phyloP scores from a whole-genome alignment of 37 sponge, comb jelly and placozoan genomes.

The Oopsacas minuta region DNA sequence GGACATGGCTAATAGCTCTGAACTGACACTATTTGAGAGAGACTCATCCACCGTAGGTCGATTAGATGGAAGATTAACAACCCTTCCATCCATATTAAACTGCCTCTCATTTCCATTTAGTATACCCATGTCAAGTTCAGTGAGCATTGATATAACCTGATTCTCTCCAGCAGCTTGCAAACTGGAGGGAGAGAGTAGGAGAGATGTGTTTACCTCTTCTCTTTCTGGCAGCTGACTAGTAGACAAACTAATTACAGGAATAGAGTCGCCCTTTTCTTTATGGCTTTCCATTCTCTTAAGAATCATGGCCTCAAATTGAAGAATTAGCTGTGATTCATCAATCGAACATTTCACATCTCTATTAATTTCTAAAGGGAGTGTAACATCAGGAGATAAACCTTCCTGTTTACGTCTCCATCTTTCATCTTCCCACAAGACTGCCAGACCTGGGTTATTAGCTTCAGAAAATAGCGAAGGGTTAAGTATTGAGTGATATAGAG shows the following conservation, averaged over 20 bases:
- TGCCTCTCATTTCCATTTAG: not conserved
- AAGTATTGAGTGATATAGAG: not conserved
- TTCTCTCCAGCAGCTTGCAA: not conserved
- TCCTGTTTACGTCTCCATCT: slow-evolving; percentile 22
- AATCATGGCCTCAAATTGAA: not conserved
- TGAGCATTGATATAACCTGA: not conserved
- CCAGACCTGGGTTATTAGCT: slow-evolving; percentile 50
- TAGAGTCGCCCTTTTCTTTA: not conserved
- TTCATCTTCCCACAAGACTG: slow-evolving; percentile 75
- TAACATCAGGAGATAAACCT: not conserved
- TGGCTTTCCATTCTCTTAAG: not conserved
- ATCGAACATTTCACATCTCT: not conserved
- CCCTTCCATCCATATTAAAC: not conserved
- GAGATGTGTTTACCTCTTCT: not conserved
- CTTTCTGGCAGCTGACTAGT: not conserved
- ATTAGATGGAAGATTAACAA: not conserved
- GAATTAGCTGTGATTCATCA: not conserved
- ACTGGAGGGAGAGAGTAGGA: not conserved
- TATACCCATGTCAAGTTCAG: not conserved
- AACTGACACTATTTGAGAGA: not conserved
- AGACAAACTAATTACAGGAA: not conserved
- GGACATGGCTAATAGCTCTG: not conserved
- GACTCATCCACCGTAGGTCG: not conserved
- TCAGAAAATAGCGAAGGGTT: not conserved
- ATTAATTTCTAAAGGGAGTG: not conserved